Conservation (phyloP, 1,140 invertebrate genomes). For the Atopsyche davidsoni region DNA sequence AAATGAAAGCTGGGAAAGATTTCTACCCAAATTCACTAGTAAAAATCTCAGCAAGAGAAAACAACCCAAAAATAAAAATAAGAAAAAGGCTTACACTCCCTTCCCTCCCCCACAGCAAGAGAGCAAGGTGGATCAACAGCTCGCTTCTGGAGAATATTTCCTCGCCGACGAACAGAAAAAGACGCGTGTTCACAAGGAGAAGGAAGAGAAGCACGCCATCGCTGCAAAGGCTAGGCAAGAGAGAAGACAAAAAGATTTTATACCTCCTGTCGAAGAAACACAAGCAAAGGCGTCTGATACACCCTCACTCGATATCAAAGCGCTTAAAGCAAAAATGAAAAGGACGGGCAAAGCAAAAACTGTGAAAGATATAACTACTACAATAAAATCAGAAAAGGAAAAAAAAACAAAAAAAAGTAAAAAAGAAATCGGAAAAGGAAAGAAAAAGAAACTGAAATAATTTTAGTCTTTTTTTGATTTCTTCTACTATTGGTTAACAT, state of each 20-base stretch:
- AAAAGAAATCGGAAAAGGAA: too few species aligned
- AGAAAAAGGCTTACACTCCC: conserved; percentile 92
- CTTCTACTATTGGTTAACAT: too few species aligned
- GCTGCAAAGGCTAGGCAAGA: conserved; percentile 68
- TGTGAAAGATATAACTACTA: conserved; percentile 17
- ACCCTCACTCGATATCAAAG: conserved; percentile 53
- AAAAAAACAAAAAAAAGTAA: conserved; percentile 7
- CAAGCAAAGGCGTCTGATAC: conserved; percentile 23
- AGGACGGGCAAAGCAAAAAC: conserved; percentile 34
- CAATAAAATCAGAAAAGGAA: neutral
- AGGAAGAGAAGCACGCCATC: conserved; percentile 66
- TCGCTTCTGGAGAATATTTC: conserved; percentile 97
- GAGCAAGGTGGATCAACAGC: conserved; percentile 89
- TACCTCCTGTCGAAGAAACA: conserved; percentile 69
- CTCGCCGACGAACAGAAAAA: conserved; percentile 77
- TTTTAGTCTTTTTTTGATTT: too few species aligned
- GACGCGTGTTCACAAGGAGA: conserved; percentile 65
- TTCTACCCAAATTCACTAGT: conserved; percentile 91
- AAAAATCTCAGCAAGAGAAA: conserved; percentile 88
- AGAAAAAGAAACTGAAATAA: too few species aligned
- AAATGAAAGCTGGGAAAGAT: conserved; percentile 96
- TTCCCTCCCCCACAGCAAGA: conserved; percentile 93
- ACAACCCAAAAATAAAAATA: conserved; percentile 76
- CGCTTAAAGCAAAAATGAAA: conserved; percentile 68
- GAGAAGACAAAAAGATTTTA: conserved; percentile 71